Evolutionary conservation across 2,113 vertebrate species (phyloP), one percentile per base, ranked within the genome.

Genomic region (Natator depressus): DNA sequence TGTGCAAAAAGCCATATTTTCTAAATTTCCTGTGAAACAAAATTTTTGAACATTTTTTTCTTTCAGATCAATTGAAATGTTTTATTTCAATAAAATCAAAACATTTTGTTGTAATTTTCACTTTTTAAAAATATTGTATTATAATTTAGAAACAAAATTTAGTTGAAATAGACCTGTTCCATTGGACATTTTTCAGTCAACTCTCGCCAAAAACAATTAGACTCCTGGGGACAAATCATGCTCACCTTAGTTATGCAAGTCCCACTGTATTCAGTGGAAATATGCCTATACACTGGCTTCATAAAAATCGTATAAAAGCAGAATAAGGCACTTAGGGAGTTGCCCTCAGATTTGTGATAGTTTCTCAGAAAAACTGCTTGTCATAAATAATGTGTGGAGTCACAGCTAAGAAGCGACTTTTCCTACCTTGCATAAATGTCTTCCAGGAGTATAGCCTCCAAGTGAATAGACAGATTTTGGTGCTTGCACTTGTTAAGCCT

Each of bases 331-430:
- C 42, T 13, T 10, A 84, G 82, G 82, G 84, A 72, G 86, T 78
- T 2, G 25, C 75, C 27, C 0, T 1, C 17, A 20, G 5, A 42
- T 6, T 12, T 0, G 53, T 84, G 35, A 62, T 54, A 80, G 78
- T 47, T 84, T 46, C 38, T 81, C 57, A 55, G 38, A 76, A 78
- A 42, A 57, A 46, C 54, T 50, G 82, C 76, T 9, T 17, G n/a
- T 47, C 42, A 35, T 27, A 51, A 35, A 1, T 0, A 6, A 54
- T 46, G 50, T 72, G n/a, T 49, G 80, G 42, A 78, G 75, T 59
- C 78, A 0, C 3, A 46, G 22, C 35, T 20, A 20, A 62, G 59
- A 59, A 91, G 29, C 46, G 53, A 38, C 29, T 87, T 51, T 51
- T 84, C 81, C n/a, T 29, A 54, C 57, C 8, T 2, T 0, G 3